Evolutionary conservation across 92 coral and sea anemone species (phyloP).

Genomic region (Epizoanthus fatuus): DNA sequence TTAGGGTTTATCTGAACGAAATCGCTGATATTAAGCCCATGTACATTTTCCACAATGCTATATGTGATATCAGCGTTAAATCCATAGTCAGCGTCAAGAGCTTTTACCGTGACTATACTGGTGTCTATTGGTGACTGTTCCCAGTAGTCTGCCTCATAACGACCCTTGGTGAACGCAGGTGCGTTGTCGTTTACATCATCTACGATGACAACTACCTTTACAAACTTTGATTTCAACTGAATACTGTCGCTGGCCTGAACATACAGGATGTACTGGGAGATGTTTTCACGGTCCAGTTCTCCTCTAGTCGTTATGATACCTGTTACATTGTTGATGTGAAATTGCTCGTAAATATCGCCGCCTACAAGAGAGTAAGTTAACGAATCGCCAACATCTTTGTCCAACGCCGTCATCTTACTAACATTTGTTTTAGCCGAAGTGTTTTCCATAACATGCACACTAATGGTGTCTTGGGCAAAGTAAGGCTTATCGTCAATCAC

Average conservation of each 20-base stretch:
- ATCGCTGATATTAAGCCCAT: slow-evolving; percentile 47
- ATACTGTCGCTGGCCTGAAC: slow-evolving; percentile 82
- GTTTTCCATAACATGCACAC: slow-evolving; percentile 69
- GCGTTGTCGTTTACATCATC: slow-evolving; percentile 89
- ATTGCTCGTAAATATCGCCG: slow-evolving; percentile 73
- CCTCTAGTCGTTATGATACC: slow-evolving; percentile 75
- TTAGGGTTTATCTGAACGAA: slow-evolving; percentile 66
- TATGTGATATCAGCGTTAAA: slow-evolving; percentile 79
- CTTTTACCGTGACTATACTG: slow-evolving; percentile 76
- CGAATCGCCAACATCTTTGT: slow-evolving; percentile 81
- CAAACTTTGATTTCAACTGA: slow-evolving; percentile 60
- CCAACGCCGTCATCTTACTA: slow-evolving; percentile 71
- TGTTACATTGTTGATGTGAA: slow-evolving; percentile 76
- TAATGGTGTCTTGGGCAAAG: slow-evolving; percentile 58
- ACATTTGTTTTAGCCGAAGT: slow-evolving; percentile 71
- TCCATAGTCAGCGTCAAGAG: slow-evolving; percentile 82
- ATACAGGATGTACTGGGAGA: slow-evolving; percentile 61
- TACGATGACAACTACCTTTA: slow-evolving; percentile 59
- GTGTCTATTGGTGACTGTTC: slow-evolving; percentile 89
- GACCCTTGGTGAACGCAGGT: slow-evolving; percentile 69
- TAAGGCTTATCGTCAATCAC: slow-evolving; percentile 86
- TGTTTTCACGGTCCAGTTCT: slow-evolving; percentile 81
- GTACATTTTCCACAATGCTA: slow-evolving; percentile 79
- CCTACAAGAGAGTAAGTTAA: slow-evolving; percentile 68
- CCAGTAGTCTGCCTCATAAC: slow-evolving; percentile 67